A percentile compares a stretch with the other conserved stretches of the same genome.
Evolutionary conservation across 2,113 vertebrate genomes (phyloP).

Genomic region (Phalacrocorax aristotelis): DNA sequence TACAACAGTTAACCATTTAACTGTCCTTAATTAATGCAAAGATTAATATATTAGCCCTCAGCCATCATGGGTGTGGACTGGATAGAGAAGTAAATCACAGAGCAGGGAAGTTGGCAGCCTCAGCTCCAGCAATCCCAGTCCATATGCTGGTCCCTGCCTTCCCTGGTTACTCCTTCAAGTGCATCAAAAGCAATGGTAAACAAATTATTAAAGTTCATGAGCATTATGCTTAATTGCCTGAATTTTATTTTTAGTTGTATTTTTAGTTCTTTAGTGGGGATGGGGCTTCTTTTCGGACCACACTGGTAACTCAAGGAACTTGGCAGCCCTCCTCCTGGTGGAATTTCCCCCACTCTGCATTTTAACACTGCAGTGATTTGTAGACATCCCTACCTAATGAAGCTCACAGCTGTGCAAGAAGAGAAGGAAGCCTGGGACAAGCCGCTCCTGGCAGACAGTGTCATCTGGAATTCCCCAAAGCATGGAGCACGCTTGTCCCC

Average conservation of each 20-base stretch:
- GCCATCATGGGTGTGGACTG: not conserved
- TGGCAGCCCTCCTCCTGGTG: constrained; percentile 59
- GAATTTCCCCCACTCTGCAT: constrained; percentile 78
- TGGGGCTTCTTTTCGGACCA: constrained; percentile 10
- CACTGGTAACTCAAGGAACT: constrained; percentile 67
- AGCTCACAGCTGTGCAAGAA: constrained; percentile 74
- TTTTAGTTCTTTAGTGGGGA: constrained; percentile 52
- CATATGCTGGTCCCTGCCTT: not conserved
- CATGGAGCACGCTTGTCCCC: not conserved
- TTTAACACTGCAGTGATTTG: constrained; percentile 68
- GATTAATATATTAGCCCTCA: not conserved
- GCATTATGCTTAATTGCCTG: not conserved
- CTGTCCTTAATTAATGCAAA: not conserved
- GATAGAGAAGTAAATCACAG: not conserved
- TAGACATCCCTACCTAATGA: constrained; percentile 62
- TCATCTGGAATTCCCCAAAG: constrained; percentile 77
- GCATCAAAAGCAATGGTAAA: not conserved
- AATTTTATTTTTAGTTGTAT: constrained; percentile 33
- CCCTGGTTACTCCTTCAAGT: not conserved
- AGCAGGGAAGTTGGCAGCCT: not conserved
- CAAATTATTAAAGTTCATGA: not conserved
- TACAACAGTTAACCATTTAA: not conserved
- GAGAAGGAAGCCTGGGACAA: constrained; percentile 58
- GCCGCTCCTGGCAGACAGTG: constrained; percentile 52
- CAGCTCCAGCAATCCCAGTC: not conserved